These are phyloP conservation scores for Catocala sponsa DNA, from an alignment of 2,888 invertebrate genomes.

Conservation along the genomic window DNA sequence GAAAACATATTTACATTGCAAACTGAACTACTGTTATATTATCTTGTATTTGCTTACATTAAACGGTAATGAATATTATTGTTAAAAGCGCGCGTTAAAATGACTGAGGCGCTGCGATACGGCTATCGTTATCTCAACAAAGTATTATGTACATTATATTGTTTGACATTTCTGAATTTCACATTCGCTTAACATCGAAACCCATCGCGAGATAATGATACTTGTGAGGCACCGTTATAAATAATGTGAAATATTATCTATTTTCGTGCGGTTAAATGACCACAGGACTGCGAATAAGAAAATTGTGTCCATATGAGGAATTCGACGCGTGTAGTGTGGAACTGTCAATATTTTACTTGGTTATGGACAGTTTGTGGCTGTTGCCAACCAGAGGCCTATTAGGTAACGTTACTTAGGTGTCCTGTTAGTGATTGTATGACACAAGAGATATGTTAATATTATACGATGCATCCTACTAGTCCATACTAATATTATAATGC, in stretches of 20 bases:
- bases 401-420: too few relatives aligned
- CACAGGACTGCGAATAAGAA: slow-evolving; percentile 16
- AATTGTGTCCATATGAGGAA: slow-evolving; percentile 10
- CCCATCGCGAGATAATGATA: slow-evolving; percentile 44
- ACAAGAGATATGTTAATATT: too few relatives aligned
- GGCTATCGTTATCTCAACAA: slow-evolving; percentile 40
- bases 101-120: slow-evolving; percentile 21
- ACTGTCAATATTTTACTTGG: background rate
- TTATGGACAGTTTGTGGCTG: too few relatives aligned
- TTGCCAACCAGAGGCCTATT: too few relatives aligned
- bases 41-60: slow-evolving; percentile 29
- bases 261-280: slow-evolving; percentile 35
- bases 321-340: too few relatives aligned
- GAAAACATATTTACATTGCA: background rate
- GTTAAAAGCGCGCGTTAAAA: slow-evolving; percentile 40
- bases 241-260: slow-evolving; percentile 41
- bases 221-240: slow-evolving; percentile 34
- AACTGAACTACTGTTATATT: slow-evolving; percentile 12
- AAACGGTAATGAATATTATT: slow-evolving; percentile 43
- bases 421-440: too few relatives aligned
- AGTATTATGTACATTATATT: slow-evolving; percentile 57
- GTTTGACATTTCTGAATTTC: slow-evolving; percentile 51
- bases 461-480: too few relatives aligned
- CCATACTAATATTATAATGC: too few relatives aligned
- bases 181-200: slow-evolving; percentile 38